phyloP scores from a whole-genome alignment of 1,140 invertebrate species.

The Cyclargus thomasi region DNA sequence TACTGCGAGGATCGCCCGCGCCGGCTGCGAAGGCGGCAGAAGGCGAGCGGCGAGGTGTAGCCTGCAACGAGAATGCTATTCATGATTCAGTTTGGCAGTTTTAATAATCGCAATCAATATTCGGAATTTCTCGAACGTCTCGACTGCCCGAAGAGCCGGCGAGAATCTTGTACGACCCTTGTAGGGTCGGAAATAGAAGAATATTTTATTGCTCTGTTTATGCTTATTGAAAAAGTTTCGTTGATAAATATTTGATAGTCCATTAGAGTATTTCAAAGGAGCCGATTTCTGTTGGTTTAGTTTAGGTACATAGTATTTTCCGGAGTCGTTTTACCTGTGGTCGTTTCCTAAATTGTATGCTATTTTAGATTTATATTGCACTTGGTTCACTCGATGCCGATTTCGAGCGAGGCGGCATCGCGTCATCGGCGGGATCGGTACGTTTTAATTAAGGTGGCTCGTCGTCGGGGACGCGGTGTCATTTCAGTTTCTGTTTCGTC shows the following conservation, averaged over 20 bases:
- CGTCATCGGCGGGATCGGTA: background rate
- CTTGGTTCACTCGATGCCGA: background rate
- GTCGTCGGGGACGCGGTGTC: constrained; percentile 3
- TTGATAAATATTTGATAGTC: constrained; percentile 12
- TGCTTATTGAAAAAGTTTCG: constrained; percentile 11
- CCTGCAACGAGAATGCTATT: background rate
- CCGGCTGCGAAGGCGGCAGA: no score
- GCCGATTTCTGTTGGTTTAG: background rate
- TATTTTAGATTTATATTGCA: background rate
- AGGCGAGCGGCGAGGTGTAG: background rate
- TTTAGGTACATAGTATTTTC: background rate
- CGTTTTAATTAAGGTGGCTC: background rate
- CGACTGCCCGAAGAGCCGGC: background rate
- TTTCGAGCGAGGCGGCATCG: background rate
- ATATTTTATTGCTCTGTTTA: constrained; percentile 8
- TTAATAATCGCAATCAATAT: constrained; percentile 12
- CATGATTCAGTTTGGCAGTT: constrained; percentile 5
- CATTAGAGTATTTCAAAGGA: background rate
- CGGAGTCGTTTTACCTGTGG: background rate
- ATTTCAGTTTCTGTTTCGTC: constrained; percentile 18
- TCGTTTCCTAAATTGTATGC: background rate
- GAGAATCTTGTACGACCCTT: background rate
- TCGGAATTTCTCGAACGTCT: constrained; percentile 8
- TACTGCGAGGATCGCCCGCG: background rate
- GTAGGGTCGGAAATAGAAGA: background rate